Percentiles rank a stretch among this genome's conserved stretches.
Evolutionary conservation across 2,113 vertebrate genomes (phyloP).

Genomic region (Poeciliopsis occidentalis): DNA sequence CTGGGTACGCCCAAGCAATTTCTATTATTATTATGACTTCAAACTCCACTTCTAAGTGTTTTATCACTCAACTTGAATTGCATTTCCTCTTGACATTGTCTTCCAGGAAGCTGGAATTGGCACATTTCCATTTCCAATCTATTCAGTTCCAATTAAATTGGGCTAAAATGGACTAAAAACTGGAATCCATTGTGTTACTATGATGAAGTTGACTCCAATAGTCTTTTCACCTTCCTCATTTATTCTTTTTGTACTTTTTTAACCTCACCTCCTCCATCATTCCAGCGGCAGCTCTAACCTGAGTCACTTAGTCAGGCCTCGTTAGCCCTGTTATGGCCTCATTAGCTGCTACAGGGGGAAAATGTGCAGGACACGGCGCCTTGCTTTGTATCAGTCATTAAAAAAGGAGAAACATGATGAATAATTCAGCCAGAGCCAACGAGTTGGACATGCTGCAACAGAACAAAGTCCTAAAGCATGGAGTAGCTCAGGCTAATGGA

Average conservation of each 20-base stretch:
- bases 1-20: slow-evolving; percentile 80
- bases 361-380: slow-evolving; percentile 3
- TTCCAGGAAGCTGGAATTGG: too few relatives aligned
- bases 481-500: slow-evolving; percentile 8
- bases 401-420: slow-evolving; percentile 25
- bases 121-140: too few relatives aligned
- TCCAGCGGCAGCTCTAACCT: background rate
- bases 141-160: too few relatives aligned
- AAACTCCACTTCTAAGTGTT: too few relatives aligned
- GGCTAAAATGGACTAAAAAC: too few relatives aligned
- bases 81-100: too few relatives aligned
- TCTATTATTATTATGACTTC: too few relatives aligned
- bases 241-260: too few relatives aligned
- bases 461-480: background rate
- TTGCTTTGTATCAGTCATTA: slow-evolving; percentile 37
- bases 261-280: background rate
- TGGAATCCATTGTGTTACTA: too few relatives aligned
- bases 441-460: slow-evolving; percentile 4
- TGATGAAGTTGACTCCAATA: too few relatives aligned
- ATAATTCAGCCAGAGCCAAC: slow-evolving; percentile 25
- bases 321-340: slow-evolving; percentile 27
- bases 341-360: slow-evolving; percentile 15
- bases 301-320: slow-evolving; percentile 25
- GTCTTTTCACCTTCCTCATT: too few relatives aligned
- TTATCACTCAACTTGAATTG: too few relatives aligned